Base-by-base conservation (phyloP, 2,113 vertebrate species). In the Noctilio leporinus region DNA sequence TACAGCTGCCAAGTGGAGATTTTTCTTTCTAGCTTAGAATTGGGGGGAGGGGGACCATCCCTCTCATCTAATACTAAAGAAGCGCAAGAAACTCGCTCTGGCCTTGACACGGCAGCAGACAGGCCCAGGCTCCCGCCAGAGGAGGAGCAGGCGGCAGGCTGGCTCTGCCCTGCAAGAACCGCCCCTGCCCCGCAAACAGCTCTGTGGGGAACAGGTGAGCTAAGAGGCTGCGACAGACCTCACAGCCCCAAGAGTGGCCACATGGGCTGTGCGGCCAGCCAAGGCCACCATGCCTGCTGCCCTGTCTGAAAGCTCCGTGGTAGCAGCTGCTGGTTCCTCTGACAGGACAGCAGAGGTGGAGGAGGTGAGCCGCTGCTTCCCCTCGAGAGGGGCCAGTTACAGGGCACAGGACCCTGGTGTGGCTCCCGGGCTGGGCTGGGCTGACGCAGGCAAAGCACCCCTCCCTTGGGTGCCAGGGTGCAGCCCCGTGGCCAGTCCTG, bases 11-110 rank as follows among this genome's bases (percentile, higher is more conserved):
- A 81, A 85, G 5, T 76, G n/a, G 33, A 89, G 16, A 33, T 47
- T 92, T 81, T 89, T 94, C 47, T 93, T 94, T 26, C 78, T 64
- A 86, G 70, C 53, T 59, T 65, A 5, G 72, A 94, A 17, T 19
- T 4, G 0, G 0, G 2, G 15, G 10, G 22, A 15, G 7, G 2
- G 35, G 53, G 9, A 67, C 19, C n/a, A n/a, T n/a, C n/a, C n/a
- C n/a, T n/a, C n/a, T n/a, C n/a, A n/a, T n/a, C n/a, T n/a, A 84
- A 77, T 7, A 49, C 47, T 93, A 90, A 24, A 83, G 35, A 45
- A 86, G 26, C 24, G 40, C 38, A 43, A 93, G 45, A 95, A 93
- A 57, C 24, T 28, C 53, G 10, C 35, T 65, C 57, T 24, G 55
- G 33, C 26, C 47, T 87, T 35, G 28, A 43, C 73, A 43, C 73